Percentiles rank a stretch among this genome's conserved stretches.
These are phyloP conservation scores for Orchestia grillus DNA, from an alignment of 1,140 invertebrate species.

Conservation along the genomic window DNA sequence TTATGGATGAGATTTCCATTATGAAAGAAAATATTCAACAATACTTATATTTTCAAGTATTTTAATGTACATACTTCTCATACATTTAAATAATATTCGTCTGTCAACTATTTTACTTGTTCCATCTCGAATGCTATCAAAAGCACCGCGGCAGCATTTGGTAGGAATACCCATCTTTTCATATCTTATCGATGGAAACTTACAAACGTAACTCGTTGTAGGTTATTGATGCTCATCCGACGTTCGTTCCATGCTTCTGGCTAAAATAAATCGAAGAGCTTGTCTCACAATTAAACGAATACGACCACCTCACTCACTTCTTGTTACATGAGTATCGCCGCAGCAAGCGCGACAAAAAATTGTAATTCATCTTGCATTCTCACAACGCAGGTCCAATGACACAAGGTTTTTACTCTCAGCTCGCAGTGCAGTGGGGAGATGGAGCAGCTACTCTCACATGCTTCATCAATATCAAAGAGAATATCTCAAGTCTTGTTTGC, in stretches of 20 bases:
- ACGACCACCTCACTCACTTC: not conserved
- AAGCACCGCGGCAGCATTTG: not conserved
- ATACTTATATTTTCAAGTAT: too few species aligned
- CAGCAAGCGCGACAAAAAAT: not conserved
- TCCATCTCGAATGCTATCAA: not conserved
- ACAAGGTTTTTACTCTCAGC: too few species aligned
- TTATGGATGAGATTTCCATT: too few species aligned
- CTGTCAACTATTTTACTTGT: not conserved
- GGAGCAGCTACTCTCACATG: not conserved
- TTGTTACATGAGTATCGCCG: not conserved
- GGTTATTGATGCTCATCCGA: not conserved
- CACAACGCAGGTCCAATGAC: too few species aligned
- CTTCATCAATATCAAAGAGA: conserved; percentile 9
- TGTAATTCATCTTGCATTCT: not conserved
- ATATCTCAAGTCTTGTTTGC: not conserved
- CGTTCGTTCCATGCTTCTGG: not conserved
- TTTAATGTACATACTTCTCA: not conserved
- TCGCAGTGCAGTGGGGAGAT: not conserved
- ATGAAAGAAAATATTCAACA: too few species aligned
- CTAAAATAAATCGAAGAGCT: not conserved
- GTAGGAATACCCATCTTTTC: not conserved
- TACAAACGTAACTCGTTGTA: not conserved
- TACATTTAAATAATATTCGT: not conserved
- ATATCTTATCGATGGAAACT: not conserved
- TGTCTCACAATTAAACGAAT: not conserved